Percentiles rank a stretch among this genome's conserved stretches.
Conservation (phyloP, 1,140 invertebrate species). For the Popillia japonica region DNA sequence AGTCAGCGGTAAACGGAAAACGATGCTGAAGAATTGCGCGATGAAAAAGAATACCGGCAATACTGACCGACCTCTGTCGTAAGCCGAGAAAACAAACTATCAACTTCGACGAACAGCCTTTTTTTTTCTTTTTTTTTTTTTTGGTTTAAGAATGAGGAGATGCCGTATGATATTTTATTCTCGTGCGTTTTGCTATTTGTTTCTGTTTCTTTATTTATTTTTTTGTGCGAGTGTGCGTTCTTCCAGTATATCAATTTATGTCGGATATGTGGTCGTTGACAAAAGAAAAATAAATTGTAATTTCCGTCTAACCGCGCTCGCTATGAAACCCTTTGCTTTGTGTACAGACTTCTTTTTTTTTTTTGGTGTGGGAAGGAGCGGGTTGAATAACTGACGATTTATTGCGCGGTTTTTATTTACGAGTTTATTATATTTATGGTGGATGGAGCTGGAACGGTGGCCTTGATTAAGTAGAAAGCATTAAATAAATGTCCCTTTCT, state of each 20-base stretch:
- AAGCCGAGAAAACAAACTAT: neutral
- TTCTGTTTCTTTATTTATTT: neutral
- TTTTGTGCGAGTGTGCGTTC: neutral
- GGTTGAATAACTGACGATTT: constrained; percentile 5
- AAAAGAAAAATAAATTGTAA: constrained; percentile 16
- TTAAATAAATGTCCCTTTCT: too few species aligned
- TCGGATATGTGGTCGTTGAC: neutral
- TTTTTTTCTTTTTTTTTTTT: neutral
- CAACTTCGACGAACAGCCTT: neutral
- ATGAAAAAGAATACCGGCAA: neutral
- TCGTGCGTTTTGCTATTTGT: too few species aligned
- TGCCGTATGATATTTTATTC: neutral
- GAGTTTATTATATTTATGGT: too few species aligned
- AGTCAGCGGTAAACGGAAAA: neutral
- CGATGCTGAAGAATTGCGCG: too few species aligned
- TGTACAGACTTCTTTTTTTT: neutral
- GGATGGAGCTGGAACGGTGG: too few species aligned
- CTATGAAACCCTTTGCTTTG: neutral
- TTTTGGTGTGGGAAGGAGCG: neutral
- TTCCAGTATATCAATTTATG: constrained; percentile 6
- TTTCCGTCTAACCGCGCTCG: neutral
- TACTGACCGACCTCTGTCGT: neutral
- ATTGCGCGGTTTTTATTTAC: neutral
- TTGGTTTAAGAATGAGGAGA: neutral
- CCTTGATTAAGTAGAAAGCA: too few species aligned